Conservation (phyloP, 2,888 invertebrate genomes). For the Drosophila subsilvestris region DNA sequence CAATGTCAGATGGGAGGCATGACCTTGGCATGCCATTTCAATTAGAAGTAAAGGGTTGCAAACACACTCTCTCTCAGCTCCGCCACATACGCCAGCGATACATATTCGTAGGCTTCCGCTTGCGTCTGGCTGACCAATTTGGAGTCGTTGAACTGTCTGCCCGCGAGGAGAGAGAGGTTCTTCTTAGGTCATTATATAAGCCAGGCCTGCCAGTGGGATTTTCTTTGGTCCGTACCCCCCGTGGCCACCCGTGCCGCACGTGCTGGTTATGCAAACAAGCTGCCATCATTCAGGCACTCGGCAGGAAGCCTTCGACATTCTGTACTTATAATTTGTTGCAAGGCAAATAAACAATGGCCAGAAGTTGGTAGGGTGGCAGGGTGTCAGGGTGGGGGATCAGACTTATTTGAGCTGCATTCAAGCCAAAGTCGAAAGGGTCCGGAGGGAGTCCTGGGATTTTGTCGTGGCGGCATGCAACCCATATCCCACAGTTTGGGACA, state of each 20-base stretch:
- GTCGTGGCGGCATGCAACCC: slow-evolving; percentile 48
- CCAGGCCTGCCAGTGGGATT: slow-evolving; percentile 1
- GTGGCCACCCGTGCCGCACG: slow-evolving; percentile 38
- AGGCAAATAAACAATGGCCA: slow-evolving; percentile 67
- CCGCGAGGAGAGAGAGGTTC: neutral
- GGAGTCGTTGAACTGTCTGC: slow-evolving; percentile 60
- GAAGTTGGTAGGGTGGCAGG: neutral
- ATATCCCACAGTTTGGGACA: slow-evolving; percentile 75
- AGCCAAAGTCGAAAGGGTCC: slow-evolving; percentile 9
- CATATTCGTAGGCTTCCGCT: neutral
- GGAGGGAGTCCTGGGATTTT: slow-evolving; percentile 37
- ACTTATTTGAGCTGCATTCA: slow-evolving; percentile 30
- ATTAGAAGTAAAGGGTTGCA: neutral
- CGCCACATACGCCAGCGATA: neutral
- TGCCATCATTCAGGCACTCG: slow-evolving; percentile 46
- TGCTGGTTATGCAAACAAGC: slow-evolving; percentile 77
- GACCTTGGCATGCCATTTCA: slow-evolving; percentile 49
- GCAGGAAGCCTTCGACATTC: slow-evolving; percentile 72
- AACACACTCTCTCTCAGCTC: neutral
- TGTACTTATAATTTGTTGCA: slow-evolving; percentile 76
- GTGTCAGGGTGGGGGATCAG: neutral
- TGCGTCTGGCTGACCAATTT: slow-evolving; percentile 36
- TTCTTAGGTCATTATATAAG: slow-evolving; percentile 1
- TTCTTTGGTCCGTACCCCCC: neutral
- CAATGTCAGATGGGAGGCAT: slow-evolving; percentile 54